A percentile compares a stretch with the other conserved stretches of the same genome.
These are phyloP conservation scores for Mormyrus iriodes DNA, from an alignment of 2,113 vertebrate species.

Conservation along the genomic window DNA sequence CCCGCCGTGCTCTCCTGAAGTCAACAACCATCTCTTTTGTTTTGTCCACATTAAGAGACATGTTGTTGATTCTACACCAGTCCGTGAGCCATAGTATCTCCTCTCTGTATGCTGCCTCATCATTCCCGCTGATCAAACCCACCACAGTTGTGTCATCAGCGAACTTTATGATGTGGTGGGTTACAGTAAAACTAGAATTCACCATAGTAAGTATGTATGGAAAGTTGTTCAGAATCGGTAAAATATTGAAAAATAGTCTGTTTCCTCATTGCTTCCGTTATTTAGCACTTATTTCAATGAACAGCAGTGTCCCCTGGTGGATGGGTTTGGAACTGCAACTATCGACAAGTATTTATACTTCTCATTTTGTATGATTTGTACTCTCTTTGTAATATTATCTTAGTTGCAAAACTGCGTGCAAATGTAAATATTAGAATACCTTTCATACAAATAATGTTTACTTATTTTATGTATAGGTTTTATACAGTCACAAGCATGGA, in stretches of 20 bases:
- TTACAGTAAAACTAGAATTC: too few species aligned
- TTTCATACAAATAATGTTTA: background rate
- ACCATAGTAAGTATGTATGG: background rate
- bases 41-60: too few species aligned
- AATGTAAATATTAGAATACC: background rate
- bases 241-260: background rate
- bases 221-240: background rate
- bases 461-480: too few species aligned
- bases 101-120: too few species aligned
- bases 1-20: too few species aligned
- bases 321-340: background rate
- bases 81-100: too few species aligned
- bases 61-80: too few species aligned
- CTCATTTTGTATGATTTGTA: background rate
- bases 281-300: background rate
- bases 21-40: too few species aligned
- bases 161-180: too few species aligned
- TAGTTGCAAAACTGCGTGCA: background rate
- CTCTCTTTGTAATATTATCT: background rate
- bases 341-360: background rate
- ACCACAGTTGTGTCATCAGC: too few species aligned
- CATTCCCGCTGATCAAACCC: too few species aligned
- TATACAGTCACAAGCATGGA: too few species aligned
- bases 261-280: background rate
- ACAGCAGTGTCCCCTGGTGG: background rate